A percentile compares a stretch with the other conserved stretches of the same genome.
These are phyloP conservation scores for Ovis canadensis DNA, from an alignment of 2,113 vertebrate species.

Conservation along the genomic window DNA sequence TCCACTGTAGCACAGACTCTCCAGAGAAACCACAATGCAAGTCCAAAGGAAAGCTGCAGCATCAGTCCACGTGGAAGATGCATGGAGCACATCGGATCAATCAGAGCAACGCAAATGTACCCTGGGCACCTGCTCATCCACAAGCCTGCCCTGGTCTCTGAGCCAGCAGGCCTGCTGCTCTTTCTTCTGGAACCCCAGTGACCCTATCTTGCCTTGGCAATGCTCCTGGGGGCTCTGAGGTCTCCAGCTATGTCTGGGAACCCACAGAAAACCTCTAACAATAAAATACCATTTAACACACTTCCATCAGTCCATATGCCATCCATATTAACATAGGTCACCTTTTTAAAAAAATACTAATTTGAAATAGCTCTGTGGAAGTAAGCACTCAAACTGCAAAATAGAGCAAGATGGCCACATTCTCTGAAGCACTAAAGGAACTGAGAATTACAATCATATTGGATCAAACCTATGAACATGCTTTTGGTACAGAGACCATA, in stretches of 20 bases:
- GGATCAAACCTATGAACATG: background rate
- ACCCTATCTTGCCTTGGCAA: background rate
- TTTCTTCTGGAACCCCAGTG: background rate
- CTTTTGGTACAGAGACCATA: background rate
- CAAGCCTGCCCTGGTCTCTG: background rate
- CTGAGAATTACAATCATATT: background rate
- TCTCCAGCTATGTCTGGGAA: background rate
- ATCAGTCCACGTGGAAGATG: background rate
- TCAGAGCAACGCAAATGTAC: background rate
- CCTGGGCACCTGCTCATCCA: background rate
- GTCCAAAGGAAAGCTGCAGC: background rate
- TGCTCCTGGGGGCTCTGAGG: too few species aligned
- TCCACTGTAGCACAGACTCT: background rate
- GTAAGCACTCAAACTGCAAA: background rate
- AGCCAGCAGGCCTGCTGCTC: background rate
- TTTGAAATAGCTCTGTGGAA: background rate
- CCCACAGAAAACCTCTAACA: background rate
- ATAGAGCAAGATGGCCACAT: background rate
- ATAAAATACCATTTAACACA: background rate
- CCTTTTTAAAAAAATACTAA: background rate
- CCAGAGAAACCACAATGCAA: background rate
- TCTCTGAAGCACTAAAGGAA: background rate
- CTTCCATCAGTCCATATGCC: background rate
- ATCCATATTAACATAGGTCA: background rate
- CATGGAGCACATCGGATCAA: rapidly evolving